Percentiles rank a stretch among this genome's conserved stretches.
phyloP scores from a whole-genome alignment of 1,140 invertebrate species.

The Muscidifurax raptorellus region DNA sequence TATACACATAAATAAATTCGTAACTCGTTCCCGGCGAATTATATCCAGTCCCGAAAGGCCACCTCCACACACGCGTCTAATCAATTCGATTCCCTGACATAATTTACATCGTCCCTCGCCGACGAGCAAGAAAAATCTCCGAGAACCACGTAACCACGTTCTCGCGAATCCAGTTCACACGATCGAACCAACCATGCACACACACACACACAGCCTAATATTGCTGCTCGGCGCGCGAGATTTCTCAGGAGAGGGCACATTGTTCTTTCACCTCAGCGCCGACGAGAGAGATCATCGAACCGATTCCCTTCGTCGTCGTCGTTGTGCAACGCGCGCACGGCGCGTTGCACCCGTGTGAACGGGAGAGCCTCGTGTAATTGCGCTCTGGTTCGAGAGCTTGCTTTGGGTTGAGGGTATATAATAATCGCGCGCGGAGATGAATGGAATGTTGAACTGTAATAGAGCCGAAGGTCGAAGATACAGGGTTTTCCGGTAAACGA shows the following conservation, averaged over 20 bases:
- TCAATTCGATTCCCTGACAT: not conserved
- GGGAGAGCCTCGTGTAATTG: not conserved
- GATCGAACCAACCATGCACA: not conserved
- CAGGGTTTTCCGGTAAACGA: too few relatives aligned
- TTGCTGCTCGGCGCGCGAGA: not conserved
- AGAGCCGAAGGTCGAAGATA: too few relatives aligned
- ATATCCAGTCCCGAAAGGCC: not conserved
- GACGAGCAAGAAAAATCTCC: not conserved
- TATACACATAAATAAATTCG: not conserved
- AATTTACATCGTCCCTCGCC: not conserved
- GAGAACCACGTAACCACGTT: not conserved
- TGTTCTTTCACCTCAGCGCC: conserved; percentile 42
- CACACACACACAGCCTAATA: not conserved
- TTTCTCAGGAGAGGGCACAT: conserved; percentile 38
- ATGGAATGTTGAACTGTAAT: not conserved
- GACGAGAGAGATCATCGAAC: conserved; percentile 35
- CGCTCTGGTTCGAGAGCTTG: not conserved
- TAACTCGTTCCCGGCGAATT: not conserved
- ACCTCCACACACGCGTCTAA: not conserved
- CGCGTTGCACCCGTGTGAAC: conserved; percentile 40
- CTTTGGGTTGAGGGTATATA: too few relatives aligned
- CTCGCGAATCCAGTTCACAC: not conserved
- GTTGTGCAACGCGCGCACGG: conserved; percentile 30
- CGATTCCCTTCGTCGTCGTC: conserved; percentile 30
- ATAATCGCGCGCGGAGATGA: not conserved